These are phyloP conservation scores for Callipepla squamata DNA, from an alignment of 2,113 vertebrate species.

Conservation along the genomic window DNA sequence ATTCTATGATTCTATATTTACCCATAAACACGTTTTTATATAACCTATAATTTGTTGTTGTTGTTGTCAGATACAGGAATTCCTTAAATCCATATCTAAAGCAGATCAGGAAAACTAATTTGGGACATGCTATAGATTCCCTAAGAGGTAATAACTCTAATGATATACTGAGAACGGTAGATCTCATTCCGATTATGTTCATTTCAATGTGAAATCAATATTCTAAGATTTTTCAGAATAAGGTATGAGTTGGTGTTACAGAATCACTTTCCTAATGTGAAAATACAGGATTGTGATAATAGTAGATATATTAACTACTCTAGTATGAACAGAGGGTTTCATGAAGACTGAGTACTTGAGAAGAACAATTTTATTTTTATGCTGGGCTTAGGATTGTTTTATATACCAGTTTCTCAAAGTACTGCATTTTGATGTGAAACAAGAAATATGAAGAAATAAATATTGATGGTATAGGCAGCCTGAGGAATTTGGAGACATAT, in stretches of 20 bases:
- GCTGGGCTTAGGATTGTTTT: not conserved
- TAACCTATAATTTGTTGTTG: not conserved
- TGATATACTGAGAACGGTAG: too few species aligned
- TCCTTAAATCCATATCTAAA: not conserved
- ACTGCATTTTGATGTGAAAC: not conserved
- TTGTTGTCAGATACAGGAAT: not conserved
- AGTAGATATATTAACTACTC: not conserved
- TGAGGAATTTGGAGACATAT: not conserved
- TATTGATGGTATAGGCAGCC: not conserved
- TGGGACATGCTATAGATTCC: not conserved
- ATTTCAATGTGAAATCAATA: not conserved
- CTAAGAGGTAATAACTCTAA: not conserved
- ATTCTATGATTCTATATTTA: not conserved
- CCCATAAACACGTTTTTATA: not conserved
- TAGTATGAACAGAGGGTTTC: not conserved
- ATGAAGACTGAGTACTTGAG: not conserved
- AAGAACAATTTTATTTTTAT: not conserved
- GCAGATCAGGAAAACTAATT: not conserved
- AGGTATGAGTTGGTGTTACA: not conserved
- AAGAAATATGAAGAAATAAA: not conserved
- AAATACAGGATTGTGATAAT: accelerated
- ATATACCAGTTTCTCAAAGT: not conserved
- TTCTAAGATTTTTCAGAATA: not conserved
- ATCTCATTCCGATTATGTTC: not conserved
- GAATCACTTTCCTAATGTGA: not conserved